These are phyloP conservation scores for Dolichoris vasculosae DNA, from an alignment of 1,140 invertebrate genomes.

Conservation along the genomic window DNA sequence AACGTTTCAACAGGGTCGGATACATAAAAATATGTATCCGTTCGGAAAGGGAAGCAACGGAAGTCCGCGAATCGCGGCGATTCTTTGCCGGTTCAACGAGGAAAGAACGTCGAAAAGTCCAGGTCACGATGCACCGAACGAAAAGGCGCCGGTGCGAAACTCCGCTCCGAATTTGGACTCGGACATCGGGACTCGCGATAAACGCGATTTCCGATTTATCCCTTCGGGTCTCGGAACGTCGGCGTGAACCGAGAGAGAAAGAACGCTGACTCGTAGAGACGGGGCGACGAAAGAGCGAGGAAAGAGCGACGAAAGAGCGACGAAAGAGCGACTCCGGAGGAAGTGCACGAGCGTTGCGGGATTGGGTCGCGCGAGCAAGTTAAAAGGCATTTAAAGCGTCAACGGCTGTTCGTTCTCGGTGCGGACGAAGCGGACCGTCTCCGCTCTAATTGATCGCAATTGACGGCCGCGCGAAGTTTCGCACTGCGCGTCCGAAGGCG, in stretches of 20 bases:
- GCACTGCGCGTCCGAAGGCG: conserved; percentile 61
- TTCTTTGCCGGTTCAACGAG: not conserved
- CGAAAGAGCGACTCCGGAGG: conserved; percentile 58
- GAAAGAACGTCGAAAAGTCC: no score
- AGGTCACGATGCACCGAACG: no score
- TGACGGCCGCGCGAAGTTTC: conserved; percentile 73
- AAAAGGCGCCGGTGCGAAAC: no score
- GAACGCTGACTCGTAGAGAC: not conserved
- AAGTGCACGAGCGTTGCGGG: conserved; percentile 59
- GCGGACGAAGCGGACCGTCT: conserved; percentile 60
- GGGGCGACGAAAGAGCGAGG: not conserved
- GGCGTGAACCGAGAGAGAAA: no score
- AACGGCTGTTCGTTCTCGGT: conserved; percentile 14
- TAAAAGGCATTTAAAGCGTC: conserved; percentile 67
- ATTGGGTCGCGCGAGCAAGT: conserved; percentile 63
- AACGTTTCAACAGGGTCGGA: no score
- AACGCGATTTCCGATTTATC: conserved; percentile 40
- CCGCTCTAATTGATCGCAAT: conserved; percentile 75
- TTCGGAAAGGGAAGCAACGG: no score
- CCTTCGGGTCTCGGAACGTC: no score
- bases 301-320: not conserved
- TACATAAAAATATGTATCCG: no score
- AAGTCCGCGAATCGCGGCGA: no score
- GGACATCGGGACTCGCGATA: not conserved
- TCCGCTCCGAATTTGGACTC: no score